Evolutionary conservation across 2,888 invertebrate genomes (phyloP), one percentile per base, ranked within the genome.

Genomic region (Zygogramma bicolorata): DNA sequence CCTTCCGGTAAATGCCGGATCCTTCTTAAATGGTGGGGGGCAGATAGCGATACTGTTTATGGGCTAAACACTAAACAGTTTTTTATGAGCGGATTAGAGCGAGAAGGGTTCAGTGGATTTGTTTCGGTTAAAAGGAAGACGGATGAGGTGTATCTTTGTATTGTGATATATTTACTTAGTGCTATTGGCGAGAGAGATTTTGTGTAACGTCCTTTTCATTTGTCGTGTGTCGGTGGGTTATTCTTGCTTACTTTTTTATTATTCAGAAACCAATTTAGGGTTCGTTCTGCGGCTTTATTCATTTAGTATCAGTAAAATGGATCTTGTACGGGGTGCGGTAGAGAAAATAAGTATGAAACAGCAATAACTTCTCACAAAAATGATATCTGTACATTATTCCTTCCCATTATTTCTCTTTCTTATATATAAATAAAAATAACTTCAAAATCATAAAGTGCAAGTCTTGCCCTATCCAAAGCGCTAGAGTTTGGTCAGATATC

Each of bases 61-160:
- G 85, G 74, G 84, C 84, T 84, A 85, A 86, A 85, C 85, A 83
- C 84, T 85, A 85, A 86, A 86, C 85, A 85, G 84, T 86, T 85
- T 86, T 86, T 86, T 85, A 85, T 79, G 85, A 84, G 82, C 79
- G 80, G 85, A 84, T 85, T 85, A 84, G 83, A 84, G 84, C 77
- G 84, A 84, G 84, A 84, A 73, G 81, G 81, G 82, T 81, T 83
- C 82, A 84, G 83, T 82, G 83, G 84, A 83, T 84, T 84, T 84
- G 84, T 83, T 83, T 68, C 83, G 82, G 81, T 80, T 80, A 80
- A 81, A 84, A 83, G 83, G 79, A 83, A 82, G 82, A 82, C 77
- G 73, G 81, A 81, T 80, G 79, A 74, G 74, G 75, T 63, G 76
- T 75, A 76, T 79, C 80, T 81, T 82, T 80, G 80, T 80, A 77